Conservation (phyloP, 1,140 invertebrate genomes). For the Luehdorfia chinensis region DNA sequence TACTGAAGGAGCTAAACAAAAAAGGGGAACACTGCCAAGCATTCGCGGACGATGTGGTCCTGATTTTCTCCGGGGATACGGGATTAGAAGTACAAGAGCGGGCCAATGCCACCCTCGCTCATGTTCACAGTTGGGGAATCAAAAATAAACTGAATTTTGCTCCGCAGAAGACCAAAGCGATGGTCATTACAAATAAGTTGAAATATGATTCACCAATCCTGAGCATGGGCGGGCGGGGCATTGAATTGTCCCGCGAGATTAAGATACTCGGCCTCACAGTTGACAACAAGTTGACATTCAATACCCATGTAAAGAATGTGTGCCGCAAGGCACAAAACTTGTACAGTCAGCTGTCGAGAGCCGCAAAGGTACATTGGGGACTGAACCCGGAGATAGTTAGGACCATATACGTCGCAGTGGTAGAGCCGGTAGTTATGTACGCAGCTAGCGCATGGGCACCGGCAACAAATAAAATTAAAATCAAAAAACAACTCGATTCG, state of each 20-base stretch:
- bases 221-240: slow-evolving; percentile 5
- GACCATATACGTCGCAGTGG: slow-evolving; percentile 7
- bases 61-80: neutral
- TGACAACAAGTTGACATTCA: slow-evolving; percentile 10
- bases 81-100: neutral
- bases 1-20: neutral
- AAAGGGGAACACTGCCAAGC: neutral
- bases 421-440: slow-evolving; percentile 22
- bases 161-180: neutral
- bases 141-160: neutral
- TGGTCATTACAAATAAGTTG: neutral
- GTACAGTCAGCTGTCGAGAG: slow-evolving; percentile 6
- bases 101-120: neutral
- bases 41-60: neutral
- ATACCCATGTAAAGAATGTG: neutral
- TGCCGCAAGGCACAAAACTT: slow-evolving; percentile 6
- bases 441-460: slow-evolving; percentile 18
- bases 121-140: neutral
- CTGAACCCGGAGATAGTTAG: slow-evolving; percentile 11
- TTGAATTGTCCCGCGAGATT: neutral
- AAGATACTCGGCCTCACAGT: slow-evolving; percentile 7
- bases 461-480: neutral
- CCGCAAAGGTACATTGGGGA: slow-evolving; percentile 4
- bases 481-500: no score
- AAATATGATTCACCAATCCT: neutral